phyloP scores from a whole-genome alignment of 2,888 invertebrate genomes.

The Chouioia cunea region DNA sequence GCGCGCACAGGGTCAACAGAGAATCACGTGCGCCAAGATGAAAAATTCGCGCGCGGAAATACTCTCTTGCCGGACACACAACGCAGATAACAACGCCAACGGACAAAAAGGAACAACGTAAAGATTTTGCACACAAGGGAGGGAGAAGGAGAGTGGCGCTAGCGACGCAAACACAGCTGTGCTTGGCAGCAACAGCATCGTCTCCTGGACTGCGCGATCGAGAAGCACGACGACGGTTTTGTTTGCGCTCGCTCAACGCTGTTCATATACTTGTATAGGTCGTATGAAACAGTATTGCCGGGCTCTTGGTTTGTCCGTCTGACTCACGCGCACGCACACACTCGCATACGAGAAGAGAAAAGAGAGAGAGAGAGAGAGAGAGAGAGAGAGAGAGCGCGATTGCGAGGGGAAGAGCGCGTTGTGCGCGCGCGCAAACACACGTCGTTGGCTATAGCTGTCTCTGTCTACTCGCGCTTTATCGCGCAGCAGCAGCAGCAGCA shows the following conservation, averaged over 20 bases:
- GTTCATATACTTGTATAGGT: too few relatives aligned
- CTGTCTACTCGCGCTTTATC: slow-evolving; percentile 8
- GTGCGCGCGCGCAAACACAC: slow-evolving; percentile 42
- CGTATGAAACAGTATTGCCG: too few relatives aligned
- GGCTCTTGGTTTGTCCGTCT: too few relatives aligned
- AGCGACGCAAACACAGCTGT: background rate
- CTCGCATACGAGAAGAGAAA: background rate
- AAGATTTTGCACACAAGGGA: too few relatives aligned
- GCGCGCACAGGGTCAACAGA: background rate
- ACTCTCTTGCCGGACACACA: background rate
- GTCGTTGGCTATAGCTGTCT: slow-evolving; percentile 1
- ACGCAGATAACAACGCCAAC: background rate
- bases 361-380: slow-evolving; percentile 4
- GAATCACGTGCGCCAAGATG: background rate
- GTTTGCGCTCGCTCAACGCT: too few relatives aligned
- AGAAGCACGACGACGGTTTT: too few relatives aligned
- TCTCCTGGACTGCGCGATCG: too few relatives aligned
- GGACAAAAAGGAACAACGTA: slow-evolving; percentile 7
- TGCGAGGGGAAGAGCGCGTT: background rate
- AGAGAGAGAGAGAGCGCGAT: slow-evolving; percentile 4
- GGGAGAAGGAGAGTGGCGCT: slow-evolving; percentile 24
- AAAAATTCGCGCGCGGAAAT: background rate
- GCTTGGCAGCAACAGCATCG: slow-evolving; percentile 7
- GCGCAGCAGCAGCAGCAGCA: background rate
- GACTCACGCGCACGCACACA: too few relatives aligned